Base-by-base conservation (phyloP, 2,113 vertebrate species). In the Corydoras maculifer region DNA sequence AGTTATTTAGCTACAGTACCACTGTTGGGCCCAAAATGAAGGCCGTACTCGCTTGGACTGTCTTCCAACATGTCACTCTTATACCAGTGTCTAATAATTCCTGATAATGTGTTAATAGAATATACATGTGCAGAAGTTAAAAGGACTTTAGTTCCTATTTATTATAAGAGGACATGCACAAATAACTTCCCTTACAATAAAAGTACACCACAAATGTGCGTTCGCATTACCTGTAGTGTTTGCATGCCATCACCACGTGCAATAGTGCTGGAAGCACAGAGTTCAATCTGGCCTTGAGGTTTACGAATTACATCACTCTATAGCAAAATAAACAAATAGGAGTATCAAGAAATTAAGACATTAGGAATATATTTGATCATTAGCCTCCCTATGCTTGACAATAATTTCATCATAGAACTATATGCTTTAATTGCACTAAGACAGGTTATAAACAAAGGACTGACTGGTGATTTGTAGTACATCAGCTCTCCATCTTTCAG, bases 401-500 rank as follows among this genome's bases (percentile, higher is more conserved):
- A 4, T 43, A 43, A 43, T 43, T 35, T 35, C 32, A 35, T 35
- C 32, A n/a, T n/a, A n/a, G n/a, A n/a, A n/a, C n/a, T n/a, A 3
- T 13, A 54, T 50, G 53, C 14, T 5, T 12, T 5, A 54, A 5
- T 10, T 54, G 53, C 53, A 54, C 14, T 54, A 55, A 10, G 2
- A 1, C 30, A n/a, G 29, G 58, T 30, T n/a, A 9, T 43, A 29
- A 12, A 54, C 5, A 50, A 48, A 25, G 31, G 61, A 92, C 94
- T 90, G 84, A 99, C 97, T 3, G 97, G 97, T 75, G 97, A 99
- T 82, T 96, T 98, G 82, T 93, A 98, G 82, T 97, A 99, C 0
- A 98, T 90, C 81, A 99, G 84, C 84, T 99, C 97, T 1, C 95
- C 97, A 15, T 94, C 95, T 90, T 97, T 98, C 32, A 99, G 93